Percentiles rank a stretch among this genome's conserved stretches.
These are phyloP conservation scores for Origma solitaria DNA, from an alignment of 2,113 vertebrate genomes.

Conservation along the genomic window DNA sequence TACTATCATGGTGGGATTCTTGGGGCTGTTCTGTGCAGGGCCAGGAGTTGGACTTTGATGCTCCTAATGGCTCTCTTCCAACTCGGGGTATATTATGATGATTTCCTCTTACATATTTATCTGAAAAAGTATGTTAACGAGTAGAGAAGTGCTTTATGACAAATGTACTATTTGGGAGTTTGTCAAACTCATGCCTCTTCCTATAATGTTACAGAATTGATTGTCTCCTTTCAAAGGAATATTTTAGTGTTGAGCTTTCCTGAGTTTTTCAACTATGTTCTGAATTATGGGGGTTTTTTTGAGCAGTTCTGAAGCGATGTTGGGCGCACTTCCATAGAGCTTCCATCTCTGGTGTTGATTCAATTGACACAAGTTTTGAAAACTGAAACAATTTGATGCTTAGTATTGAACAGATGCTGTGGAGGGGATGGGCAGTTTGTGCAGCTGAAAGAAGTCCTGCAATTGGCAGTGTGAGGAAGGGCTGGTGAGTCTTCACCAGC, in stretches of 20 bases:
- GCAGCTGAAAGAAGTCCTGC: neutral
- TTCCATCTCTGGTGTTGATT: neutral
- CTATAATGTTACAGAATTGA: fast-evolving
- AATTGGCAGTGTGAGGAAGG: fast-evolving
- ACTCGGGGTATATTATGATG: neutral
- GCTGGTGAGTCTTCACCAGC: neutral
- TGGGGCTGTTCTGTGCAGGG: neutral
- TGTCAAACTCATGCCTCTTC: fast-evolving
- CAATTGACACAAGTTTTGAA: neutral
- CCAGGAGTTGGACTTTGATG: neutral
- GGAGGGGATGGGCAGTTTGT: no score
- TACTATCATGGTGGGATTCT: neutral
- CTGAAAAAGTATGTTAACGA: neutral
- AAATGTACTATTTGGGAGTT: neutral
- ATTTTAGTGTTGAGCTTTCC: neutral
- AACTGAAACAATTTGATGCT: neutral
- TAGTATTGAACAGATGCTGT: fast-evolving
- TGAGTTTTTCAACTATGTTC: fast-evolving
- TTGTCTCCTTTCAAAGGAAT: neutral
- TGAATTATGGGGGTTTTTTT: neutral
- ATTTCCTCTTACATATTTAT: neutral
- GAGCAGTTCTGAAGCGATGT: neutral
- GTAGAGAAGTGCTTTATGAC: neutral
- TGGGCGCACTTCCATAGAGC: neutral
- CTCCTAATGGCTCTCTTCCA: neutral